phyloP scores from a whole-genome alignment of 2,797 vertebrate species.

The Coregonus sp. region DNA sequence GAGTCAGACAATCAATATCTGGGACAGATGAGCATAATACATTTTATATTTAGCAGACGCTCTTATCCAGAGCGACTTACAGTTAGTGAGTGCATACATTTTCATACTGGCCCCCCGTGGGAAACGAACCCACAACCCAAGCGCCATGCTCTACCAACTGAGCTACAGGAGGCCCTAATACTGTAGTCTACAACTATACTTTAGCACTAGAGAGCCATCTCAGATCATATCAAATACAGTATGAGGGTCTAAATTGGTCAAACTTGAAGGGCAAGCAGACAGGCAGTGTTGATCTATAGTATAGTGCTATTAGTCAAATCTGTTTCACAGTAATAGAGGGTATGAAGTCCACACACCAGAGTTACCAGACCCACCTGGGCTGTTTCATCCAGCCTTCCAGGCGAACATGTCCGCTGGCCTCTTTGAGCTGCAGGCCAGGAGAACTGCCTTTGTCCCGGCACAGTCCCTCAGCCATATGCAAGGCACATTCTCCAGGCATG shows the following conservation, averaged over 20 bases:
- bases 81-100: too few relatives aligned
- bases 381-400: slow-evolving; percentile 98
- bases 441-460: slow-evolving; percentile 91
- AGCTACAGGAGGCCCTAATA: too few relatives aligned
- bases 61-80: too few relatives aligned
- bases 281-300: not conserved
- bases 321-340: not conserved
- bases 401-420: slow-evolving; percentile 83
- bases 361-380: slow-evolving; percentile 81
- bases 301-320: not conserved
- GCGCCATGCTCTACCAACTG: too few relatives aligned
- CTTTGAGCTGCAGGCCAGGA: slow-evolving; percentile 87
- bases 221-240: not conserved
- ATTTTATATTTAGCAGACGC: too few relatives aligned
- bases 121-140: too few relatives aligned
- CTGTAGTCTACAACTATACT: not conserved
- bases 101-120: too few relatives aligned
- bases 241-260: not conserved
- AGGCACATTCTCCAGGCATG: slow-evolving; percentile 90
- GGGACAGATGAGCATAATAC: not conserved
- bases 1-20: not conserved
- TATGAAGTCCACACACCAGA: not conserved
- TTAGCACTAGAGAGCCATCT: not conserved
- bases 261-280: not conserved
- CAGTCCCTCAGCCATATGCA: slow-evolving; percentile 89